These are phyloP conservation scores for Cydia pomonella DNA, from an alignment of 1,140 invertebrate genomes.

Conservation along the genomic window DNA sequence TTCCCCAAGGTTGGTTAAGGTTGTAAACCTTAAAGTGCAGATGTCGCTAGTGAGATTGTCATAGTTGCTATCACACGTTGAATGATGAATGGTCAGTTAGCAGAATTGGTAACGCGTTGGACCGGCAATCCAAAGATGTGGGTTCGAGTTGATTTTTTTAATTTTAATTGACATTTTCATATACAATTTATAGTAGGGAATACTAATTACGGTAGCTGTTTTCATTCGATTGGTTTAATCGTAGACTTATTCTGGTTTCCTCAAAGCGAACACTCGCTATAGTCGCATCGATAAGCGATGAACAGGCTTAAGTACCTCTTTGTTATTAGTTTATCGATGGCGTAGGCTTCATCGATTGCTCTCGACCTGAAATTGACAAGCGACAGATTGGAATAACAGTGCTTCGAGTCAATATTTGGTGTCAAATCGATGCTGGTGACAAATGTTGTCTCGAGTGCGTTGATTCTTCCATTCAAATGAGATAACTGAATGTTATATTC, in stretches of 20 bases:
- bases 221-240: no score
- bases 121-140: no score
- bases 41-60: no score
- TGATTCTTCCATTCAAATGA: neutral
- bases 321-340: constrained; percentile 29
- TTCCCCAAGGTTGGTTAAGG: no score
- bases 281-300: neutral
- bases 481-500: neutral
- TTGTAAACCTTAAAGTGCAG: no score
- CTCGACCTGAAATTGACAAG: constrained; percentile 26
- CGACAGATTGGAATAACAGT: constrained; percentile 29
- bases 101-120: no score
- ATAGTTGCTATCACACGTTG: no score
- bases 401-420: constrained; percentile 28
- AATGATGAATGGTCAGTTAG: no score
- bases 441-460: neutral
- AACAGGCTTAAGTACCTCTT: constrained; percentile 12
- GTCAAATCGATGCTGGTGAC: constrained; percentile 18
- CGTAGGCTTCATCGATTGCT: constrained; percentile 27
- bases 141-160: no score
- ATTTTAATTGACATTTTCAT: no score
- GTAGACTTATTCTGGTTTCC: neutral
- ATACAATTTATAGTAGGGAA: no score
- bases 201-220: neutral
- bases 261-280: neutral